phyloP scores from a whole-genome alignment of 2,113 vertebrate genomes.

The Saguinus midas region DNA sequence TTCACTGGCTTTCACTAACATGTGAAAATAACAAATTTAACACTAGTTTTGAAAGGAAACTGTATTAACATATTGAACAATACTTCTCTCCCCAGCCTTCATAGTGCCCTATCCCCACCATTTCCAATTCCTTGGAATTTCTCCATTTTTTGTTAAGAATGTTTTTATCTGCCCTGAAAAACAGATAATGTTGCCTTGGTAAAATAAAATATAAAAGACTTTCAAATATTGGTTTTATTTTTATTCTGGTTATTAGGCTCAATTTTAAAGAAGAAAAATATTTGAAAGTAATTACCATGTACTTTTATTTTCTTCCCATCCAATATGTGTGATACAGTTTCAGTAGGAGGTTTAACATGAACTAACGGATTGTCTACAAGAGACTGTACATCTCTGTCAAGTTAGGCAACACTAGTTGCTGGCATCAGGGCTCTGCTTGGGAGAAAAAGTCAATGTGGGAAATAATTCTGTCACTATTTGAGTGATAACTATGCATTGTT shows the following conservation, averaged over 20 bases:
- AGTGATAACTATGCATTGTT: background rate
- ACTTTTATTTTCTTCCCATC: background rate
- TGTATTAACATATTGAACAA: background rate
- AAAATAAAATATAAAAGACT: background rate
- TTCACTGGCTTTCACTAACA: background rate
- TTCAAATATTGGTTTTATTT: background rate
- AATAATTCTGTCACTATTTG: too few relatives aligned
- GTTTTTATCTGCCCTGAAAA: background rate
- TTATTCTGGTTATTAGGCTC: background rate
- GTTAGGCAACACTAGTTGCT: too few relatives aligned
- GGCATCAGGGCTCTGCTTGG: accelerated
- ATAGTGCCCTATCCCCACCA: background rate
- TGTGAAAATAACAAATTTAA: background rate
- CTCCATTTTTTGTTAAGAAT: background rate
- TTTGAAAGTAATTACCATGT: background rate
- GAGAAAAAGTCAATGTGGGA: background rate
- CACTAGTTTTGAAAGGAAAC: background rate
- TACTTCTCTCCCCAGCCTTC: accelerated
- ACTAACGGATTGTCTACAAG: background rate
- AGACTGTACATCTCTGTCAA: background rate
- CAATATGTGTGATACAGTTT: background rate
- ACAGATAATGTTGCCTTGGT: background rate
- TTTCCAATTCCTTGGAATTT: background rate
- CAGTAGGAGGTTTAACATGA: too few relatives aligned
- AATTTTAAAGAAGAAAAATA: background rate